Base-by-base conservation (phyloP, 2,797 vertebrate species). In the Arctocebus calabarensis region DNA sequence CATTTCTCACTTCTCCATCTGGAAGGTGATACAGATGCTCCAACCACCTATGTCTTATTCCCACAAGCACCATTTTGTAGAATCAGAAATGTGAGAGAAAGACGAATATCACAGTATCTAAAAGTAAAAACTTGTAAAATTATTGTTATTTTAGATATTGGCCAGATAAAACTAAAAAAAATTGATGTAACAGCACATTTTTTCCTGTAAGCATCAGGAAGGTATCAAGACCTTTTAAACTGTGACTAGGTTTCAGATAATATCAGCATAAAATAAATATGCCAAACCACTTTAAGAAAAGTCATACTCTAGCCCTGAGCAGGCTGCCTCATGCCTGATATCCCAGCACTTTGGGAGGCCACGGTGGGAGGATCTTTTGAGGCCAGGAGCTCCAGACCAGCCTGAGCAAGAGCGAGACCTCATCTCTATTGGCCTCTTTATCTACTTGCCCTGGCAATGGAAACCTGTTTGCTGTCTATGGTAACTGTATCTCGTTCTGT, bases 181-280 rank as follows among this genome's bases (percentile, higher is more conserved):
- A 87, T 79, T 55, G n/a, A 83, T 79, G 34, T 81, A 45, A 45
- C 29, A 66, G 55, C 75, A 78, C n/a, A 83, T 78, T 84, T 94
- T 89, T 34, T 88, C 71, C 79, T 94, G 20, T 55, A 55, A 71
- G 62, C 66, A 96, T 94, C 48, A 62, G 66, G 73, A 70, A 93
- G 29, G 66, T 81, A 23, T 78, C 77, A 96, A 81, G 75, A 74
- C 57, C 86, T 88, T 95, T 93, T 73, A 64, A 71, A 83, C 68
- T 59, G 29, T 74, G 61, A 83, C 79, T 94, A 32, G 10, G 62
- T 95, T 91, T 93, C 32, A 45, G 25, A 14, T 59, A 70, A 64
- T 89, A 82, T 48, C 43, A 55, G 55, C 62, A 43, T 62, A 88
- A 94, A 92, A 88, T 93, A 96, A 95, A 82, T 59, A 89, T 34